Base-by-base conservation (phyloP, 2,113 vertebrate species). In the Colistium nudipinnis region DNA sequence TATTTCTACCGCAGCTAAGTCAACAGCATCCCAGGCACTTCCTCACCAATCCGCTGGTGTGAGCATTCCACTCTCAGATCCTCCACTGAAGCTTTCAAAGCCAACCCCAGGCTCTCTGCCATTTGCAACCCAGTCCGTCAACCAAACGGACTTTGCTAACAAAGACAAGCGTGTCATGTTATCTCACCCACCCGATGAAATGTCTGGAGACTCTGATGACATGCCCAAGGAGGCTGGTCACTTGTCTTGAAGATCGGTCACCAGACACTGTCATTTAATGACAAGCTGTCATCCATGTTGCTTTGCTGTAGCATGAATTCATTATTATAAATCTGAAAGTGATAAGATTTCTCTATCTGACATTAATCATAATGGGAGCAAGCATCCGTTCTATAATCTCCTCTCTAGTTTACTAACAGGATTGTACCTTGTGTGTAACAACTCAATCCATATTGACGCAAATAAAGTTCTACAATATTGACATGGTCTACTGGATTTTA, bases 401-500 rank as follows among this genome's bases (percentile, higher is more conserved):
- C 4, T 63, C 14, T 53, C 13, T 43, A 49, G 3, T 22, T 4
- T 74, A 66, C 8, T 36, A 67, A 61, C 11, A 7, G 9, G 5
- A 70, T 62, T 1, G 22, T n/a, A n/a, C n/a, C n/a, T n/a, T n/a
- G n/a, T n/a, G n/a, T n/a, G n/a, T n/a, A n/a, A n/a, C n/a, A n/a
- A n/a, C n/a, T n/a, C n/a, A n/a, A n/a, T n/a, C n/a, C n/a, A n/a
- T n/a, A n/a, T 61, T 31, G 25, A 43, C 0, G 47, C 39, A 74
- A 80, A 80, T 80, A 66, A 68, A 88, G n/a, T 70, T 69, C 22
- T 0, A 51, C 13, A 24, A 57, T n/a, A 69, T 41, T n/a, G 7
- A 35, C 43, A 64, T 53, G 45, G 53, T 59, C 44, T 78, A 61
- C 62, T 71, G 81, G 55, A 72, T 84, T 92, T 30, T n/a, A 52